Conservation (phyloP, 2,888 invertebrate species). For the Platerodrilus igneus region DNA sequence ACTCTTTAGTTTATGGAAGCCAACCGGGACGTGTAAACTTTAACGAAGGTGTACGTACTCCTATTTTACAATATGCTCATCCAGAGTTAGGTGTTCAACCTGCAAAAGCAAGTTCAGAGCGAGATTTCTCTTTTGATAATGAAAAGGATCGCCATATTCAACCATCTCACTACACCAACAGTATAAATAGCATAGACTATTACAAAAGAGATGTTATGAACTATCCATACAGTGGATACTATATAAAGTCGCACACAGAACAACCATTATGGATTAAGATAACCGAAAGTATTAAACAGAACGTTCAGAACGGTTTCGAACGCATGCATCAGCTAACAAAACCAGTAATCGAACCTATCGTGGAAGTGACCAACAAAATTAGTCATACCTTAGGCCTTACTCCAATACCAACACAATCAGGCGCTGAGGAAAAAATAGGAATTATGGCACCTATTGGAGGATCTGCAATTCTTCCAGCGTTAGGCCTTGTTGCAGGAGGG, state of each 20-base stretch:
- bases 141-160: slow-evolving; percentile 28
- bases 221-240: slow-evolving; percentile 56
- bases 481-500: slow-evolving; percentile 76
- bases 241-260: slow-evolving; percentile 59
- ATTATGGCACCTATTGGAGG: slow-evolving; percentile 53
- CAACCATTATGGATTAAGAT: slow-evolving; percentile 68
- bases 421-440: slow-evolving; percentile 64
- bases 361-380: slow-evolving; percentile 76
- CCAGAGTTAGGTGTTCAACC: slow-evolving; percentile 75
- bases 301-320: slow-evolving; percentile 65
- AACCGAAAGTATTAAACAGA: slow-evolving; percentile 67
- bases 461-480: slow-evolving; percentile 67
- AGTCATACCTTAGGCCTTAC: slow-evolving; percentile 70
- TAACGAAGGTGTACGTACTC: slow-evolving; percentile 67
- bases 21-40: slow-evolving; percentile 58
- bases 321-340: slow-evolving; percentile 63
- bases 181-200: slow-evolving; percentile 46
- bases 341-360: slow-evolving; percentile 67
- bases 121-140: slow-evolving; percentile 37
- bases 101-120: slow-evolving; percentile 56
- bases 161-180: slow-evolving; percentile 46
- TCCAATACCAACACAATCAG: slow-evolving; percentile 50
- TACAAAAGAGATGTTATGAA: slow-evolving; percentile 54
- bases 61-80: slow-evolving; percentile 74
- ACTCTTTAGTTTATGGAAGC: slow-evolving; percentile 61